These are phyloP conservation scores for Palythoa grandiflora DNA, from an alignment of 92 coral and sea anemone species.

Conservation along the genomic window DNA sequence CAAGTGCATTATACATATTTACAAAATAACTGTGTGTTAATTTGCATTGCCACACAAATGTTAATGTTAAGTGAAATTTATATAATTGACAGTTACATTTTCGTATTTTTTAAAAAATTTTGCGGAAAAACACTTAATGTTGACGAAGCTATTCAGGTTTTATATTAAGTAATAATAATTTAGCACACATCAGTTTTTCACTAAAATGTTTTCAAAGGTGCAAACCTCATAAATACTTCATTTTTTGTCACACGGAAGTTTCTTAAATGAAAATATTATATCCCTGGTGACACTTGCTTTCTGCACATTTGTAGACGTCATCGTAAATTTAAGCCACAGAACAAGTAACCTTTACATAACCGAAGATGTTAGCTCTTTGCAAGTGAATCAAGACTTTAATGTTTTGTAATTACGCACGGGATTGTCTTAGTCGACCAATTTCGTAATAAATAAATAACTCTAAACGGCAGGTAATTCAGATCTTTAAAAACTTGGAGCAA, in stretches of 20 bases:
- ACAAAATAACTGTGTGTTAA: not conserved
- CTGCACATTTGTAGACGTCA: not conserved
- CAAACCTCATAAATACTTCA: conserved; percentile 20
- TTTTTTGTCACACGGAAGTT: not conserved
- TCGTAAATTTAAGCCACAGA: not conserved
- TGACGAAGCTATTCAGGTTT: not conserved
- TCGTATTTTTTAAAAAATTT: not conserved
- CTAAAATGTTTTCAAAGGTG: not conserved
- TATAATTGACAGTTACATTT: not conserved
- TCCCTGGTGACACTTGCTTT: not conserved
- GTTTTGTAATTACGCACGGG: not conserved
- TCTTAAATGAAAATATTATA: not conserved
- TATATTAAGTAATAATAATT: not conserved
- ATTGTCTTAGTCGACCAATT: not conserved
- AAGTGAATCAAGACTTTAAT: not conserved
- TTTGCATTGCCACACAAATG: not conserved
- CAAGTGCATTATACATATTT: conserved; percentile 2
- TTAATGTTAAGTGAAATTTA: not conserved
- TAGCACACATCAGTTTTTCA: conserved; percentile 2
- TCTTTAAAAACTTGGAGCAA: not conserved
- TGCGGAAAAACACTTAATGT: not conserved
- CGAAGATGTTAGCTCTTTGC: not conserved
- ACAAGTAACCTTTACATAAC: not conserved
- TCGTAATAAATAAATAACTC: not conserved
- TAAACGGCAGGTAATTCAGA: not conserved